A percentile compares a stretch with the other conserved stretches of the same genome.
These are phyloP conservation scores for Nyctibius bracteatus DNA, from an alignment of 2,113 vertebrate species.

Conservation along the genomic window DNA sequence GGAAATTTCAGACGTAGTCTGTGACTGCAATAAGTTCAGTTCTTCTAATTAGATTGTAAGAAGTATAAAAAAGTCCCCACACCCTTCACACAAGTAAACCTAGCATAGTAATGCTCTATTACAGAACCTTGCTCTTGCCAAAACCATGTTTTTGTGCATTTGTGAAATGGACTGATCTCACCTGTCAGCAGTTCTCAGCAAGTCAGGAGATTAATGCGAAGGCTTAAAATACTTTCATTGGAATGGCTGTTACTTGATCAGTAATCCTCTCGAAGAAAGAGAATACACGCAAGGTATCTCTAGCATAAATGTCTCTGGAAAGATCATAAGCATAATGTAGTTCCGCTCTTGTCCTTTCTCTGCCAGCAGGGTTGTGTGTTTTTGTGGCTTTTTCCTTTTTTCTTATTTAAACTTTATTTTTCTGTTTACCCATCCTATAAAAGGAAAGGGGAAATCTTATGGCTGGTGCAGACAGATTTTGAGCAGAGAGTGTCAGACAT, in stretches of 20 bases:
- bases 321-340: not conserved
- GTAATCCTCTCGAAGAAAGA: constrained; percentile 28
- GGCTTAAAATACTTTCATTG: constrained; percentile 35
- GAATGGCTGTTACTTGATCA: not conserved
- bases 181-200: constrained; percentile 50
- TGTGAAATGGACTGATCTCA: constrained; percentile 35
- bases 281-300: not conserved
- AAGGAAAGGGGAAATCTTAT: not conserved
- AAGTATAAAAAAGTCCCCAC: not conserved
- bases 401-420: not conserved
- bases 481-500: not conserved
- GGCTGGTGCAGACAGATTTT: not conserved
- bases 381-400: not conserved
- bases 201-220: constrained; percentile 29
- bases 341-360: not conserved
- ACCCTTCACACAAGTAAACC: not conserved
- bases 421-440: not conserved
- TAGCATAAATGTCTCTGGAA: not conserved
- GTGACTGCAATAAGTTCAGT: not conserved
- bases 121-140: not conserved
- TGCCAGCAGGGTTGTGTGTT: not conserved
- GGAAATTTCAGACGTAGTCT: not conserved
- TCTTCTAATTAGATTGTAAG: not conserved
- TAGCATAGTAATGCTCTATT: not conserved
- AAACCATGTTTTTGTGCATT: not conserved